Percentiles rank a stretch among this genome's conserved stretches.
phyloP scores from a whole-genome alignment of 2,797 vertebrate genomes.

The Anabacerthia variegaticeps region DNA sequence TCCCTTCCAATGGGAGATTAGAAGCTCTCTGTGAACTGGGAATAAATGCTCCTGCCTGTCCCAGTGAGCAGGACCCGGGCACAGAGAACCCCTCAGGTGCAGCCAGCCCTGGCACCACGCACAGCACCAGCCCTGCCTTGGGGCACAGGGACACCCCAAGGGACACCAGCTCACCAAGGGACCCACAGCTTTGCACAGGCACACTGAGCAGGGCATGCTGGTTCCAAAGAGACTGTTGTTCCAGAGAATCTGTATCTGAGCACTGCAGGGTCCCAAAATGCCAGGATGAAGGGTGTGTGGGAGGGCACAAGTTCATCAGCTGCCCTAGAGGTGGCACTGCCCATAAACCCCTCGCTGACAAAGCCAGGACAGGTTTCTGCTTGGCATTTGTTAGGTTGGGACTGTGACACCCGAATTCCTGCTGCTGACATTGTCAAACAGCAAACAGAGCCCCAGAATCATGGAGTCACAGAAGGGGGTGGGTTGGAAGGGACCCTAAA shows the following conservation, averaged over 20 bases:
- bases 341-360: neutral
- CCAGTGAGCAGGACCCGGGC: neutral
- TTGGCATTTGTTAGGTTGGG: neutral
- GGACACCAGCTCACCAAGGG: neutral
- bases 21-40: neutral
- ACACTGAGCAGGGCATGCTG: neutral
- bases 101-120: neutral
- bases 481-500: neutral
- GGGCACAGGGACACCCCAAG: neutral
- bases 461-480: too few species aligned
- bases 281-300: neutral
- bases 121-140: neutral
- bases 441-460: neutral
- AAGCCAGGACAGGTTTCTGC: neutral
- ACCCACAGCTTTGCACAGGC: neutral
- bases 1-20: neutral
- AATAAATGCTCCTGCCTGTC: neutral
- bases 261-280: neutral
- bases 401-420: neutral
- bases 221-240: neutral
- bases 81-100: neutral
- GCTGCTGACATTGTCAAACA: neutral
- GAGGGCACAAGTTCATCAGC: neutral
- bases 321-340: neutral
- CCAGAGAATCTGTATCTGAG: neutral